Percentiles rank a stretch among this genome's conserved stretches.
These are phyloP conservation scores for Grallaria varia DNA, from an alignment of 2,113 vertebrate genomes.

Conservation along the genomic window DNA sequence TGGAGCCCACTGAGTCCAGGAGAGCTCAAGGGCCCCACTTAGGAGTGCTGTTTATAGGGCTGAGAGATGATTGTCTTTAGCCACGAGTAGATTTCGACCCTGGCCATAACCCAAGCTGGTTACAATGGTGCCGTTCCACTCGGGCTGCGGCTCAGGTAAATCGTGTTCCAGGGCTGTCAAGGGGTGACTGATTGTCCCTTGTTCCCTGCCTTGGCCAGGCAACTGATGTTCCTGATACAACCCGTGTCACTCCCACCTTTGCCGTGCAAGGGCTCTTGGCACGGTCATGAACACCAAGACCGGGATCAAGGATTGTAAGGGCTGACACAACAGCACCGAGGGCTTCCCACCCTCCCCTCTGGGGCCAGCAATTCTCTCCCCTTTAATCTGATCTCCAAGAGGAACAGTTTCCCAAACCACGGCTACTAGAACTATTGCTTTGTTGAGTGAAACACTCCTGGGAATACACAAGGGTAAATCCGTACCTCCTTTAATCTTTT, in stretches of 20 bases:
- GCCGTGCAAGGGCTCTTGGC: not conserved
- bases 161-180: not conserved
- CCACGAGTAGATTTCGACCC: not conserved
- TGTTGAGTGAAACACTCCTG: not conserved
- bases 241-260: not conserved
- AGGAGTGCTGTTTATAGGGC: not conserved
- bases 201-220: constrained; percentile 29
- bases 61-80: not conserved
- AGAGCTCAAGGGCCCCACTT: not conserved
- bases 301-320: not conserved
- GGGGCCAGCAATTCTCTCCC: not conserved
- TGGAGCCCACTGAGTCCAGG: not conserved
- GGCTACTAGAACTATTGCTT: not conserved
- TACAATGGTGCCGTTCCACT: not conserved
- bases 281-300: not conserved
- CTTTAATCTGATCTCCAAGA: not conserved
- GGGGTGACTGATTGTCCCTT: not conserved
- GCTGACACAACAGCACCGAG: not conserved
- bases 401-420: not conserved
- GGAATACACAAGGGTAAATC: not conserved
- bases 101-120: not conserved
- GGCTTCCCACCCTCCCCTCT: not conserved
- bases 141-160: not conserved
- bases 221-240: not conserved
- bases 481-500: not conserved